These are phyloP conservation scores for Leucophenga maculata DNA, from an alignment of 2,888 invertebrate genomes.

Conservation along the genomic window DNA sequence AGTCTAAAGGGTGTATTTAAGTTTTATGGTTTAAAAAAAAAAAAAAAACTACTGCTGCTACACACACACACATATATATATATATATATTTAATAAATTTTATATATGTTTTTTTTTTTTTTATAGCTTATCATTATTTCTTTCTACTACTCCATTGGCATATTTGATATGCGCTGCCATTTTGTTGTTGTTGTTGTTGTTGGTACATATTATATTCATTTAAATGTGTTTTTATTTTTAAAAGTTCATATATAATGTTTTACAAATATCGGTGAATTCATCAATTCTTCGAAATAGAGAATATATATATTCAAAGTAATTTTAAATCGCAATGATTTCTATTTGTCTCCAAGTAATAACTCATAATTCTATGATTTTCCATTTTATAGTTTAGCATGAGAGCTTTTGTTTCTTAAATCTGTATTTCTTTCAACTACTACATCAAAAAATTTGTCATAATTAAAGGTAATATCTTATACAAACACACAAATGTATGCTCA, in stretches of 20 bases:
- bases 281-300: background rate
- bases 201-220: background rate
- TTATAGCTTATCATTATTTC: background rate
- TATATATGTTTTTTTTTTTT: slow-evolving; percentile 6
- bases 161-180: slow-evolving; percentile 18
- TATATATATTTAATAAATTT: slow-evolving; percentile 6
- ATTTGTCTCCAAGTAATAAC: background rate
- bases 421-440: slow-evolving; percentile 3
- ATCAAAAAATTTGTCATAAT: slow-evolving; percentile 3
- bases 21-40: slow-evolving; percentile 6
- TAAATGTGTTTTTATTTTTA: background rate
- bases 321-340: background rate
- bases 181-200: background rate
- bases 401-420: slow-evolving; percentile 30
- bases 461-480: no score
- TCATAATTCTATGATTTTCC: slow-evolving; percentile 14
- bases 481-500: slow-evolving; percentile 31
- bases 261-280: background rate
- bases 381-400: slow-evolving; percentile 13
- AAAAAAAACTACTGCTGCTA: background rate
- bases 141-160: background rate
- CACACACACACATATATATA: no score
- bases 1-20: background rate
- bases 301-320: background rate
- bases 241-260: background rate